A percentile compares a stretch with the other conserved stretches of the same genome.
Evolutionary conservation across 2,113 vertebrate species (phyloP).

Genomic region (Apistogramma diplotaenia): DNA sequence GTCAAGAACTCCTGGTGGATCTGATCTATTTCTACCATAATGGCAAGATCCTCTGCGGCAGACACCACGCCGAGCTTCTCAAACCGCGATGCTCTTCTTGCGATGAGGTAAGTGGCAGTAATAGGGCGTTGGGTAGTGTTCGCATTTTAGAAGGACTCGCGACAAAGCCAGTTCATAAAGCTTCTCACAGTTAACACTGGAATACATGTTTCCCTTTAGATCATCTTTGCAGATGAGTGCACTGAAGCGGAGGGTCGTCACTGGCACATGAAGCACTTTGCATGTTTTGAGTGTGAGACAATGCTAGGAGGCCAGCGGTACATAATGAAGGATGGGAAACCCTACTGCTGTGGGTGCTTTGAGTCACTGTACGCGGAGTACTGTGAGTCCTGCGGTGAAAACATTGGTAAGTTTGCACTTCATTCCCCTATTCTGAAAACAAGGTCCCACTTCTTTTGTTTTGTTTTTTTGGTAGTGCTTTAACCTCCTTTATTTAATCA

Average conservation of each 20-base stretch:
- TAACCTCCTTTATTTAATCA: not conserved
- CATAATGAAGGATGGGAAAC: constrained; percentile 95
- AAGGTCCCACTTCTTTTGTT: not conserved
- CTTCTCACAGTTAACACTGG: not conserved
- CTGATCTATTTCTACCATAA: constrained; percentile 97
- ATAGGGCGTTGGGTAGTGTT: not conserved
- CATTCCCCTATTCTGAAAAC: not conserved
- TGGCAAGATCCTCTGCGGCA: constrained; percentile 91
- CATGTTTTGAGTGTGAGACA: constrained; percentile 89
- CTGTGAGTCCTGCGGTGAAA: constrained; percentile 93
- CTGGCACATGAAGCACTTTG: constrained; percentile 98
- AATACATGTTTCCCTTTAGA: constrained; percentile 70
- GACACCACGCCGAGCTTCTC: constrained; percentile 91
- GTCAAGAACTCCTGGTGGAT: constrained; percentile 92
- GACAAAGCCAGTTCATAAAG: not conserved
- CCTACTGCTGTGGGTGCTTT: constrained; percentile 92
- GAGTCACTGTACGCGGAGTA: constrained; percentile 93
- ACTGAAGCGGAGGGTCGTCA: constrained; percentile 95
- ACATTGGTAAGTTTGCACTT: constrained; percentile 82
- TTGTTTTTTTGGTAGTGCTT: not conserved
- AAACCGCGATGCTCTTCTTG: constrained; percentile 95
- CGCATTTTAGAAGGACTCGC: not conserved
- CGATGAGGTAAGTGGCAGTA: constrained; percentile 82
- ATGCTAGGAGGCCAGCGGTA: constrained; percentile 93
- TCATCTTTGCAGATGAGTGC: constrained; percentile 96